Evolutionary conservation across 2,888 invertebrate species (phyloP).

Genomic region (Platycheirus albimanus): DNA sequence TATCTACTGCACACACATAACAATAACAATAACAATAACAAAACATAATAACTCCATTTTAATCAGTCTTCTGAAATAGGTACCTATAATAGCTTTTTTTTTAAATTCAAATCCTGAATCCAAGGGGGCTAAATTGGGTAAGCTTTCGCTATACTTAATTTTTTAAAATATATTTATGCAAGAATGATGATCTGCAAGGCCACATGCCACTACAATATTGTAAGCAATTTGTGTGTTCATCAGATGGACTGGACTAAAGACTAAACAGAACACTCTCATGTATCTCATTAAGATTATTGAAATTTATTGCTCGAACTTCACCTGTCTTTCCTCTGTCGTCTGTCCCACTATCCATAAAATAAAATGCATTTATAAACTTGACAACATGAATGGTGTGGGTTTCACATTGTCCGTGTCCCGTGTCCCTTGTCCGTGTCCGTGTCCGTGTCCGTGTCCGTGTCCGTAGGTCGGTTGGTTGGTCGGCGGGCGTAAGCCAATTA

Average conservation of each 20-base stretch:
- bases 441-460: no score
- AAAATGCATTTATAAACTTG: background rate
- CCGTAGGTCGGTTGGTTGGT: no score
- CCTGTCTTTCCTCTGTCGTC: no score
- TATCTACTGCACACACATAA: background rate
- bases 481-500: constrained; percentile 20
- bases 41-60: background rate
- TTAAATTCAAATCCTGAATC: no score
- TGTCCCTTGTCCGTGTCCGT: no score
- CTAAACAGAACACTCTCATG: background rate
- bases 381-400: background rate
- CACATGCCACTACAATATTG: constrained; percentile 2
- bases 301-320: background rate
- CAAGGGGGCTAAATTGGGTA: no score
- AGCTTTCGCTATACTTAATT: constrained; percentile 5
- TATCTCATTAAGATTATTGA: background rate
- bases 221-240: constrained; percentile 39
- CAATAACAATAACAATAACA: background rate
- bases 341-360: background rate
- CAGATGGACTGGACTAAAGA: background rate
- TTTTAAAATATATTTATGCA: no score
- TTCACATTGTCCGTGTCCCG: no score
- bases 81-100: no score
- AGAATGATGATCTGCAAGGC: constrained; percentile 36
- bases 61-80: no score